phyloP scores from a whole-genome alignment of 2,888 invertebrate species.

The Chalcosyrphus nemorum region DNA sequence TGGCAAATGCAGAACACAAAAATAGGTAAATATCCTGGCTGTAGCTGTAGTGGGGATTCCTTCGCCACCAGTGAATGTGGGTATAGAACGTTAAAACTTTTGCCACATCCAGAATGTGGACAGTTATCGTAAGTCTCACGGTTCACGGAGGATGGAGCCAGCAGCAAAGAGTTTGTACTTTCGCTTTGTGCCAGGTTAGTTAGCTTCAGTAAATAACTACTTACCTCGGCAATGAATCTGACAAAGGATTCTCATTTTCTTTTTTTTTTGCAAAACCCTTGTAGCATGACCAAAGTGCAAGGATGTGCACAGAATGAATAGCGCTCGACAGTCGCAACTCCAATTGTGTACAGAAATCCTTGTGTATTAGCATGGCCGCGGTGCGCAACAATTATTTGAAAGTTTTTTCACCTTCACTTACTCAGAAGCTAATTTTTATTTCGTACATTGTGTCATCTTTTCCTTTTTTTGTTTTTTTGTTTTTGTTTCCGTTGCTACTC shows the following conservation, averaged over 20 bases:
- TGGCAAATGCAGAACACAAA: constrained; percentile 48
- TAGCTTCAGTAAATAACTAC: constrained; percentile 64
- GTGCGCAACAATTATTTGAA: constrained; percentile 66
- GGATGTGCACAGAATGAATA: constrained; percentile 14
- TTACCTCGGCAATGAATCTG: constrained; percentile 68
- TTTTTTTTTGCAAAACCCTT: constrained; percentile 59
- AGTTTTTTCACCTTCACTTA: constrained; percentile 56
- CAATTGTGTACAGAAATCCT: constrained; percentile 52
- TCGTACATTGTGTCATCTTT: constrained; percentile 28
- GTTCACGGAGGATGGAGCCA: constrained; percentile 16
- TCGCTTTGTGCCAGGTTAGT: constrained; percentile 57
- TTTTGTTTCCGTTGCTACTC: background rate
- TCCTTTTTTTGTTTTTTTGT: too few relatives aligned
- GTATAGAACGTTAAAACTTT: constrained; percentile 32
- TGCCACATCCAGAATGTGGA: constrained; percentile 56
- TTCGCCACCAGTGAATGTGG: constrained; percentile 17
- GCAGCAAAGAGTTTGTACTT: constrained; percentile 40
- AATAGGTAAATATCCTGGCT: constrained; percentile 51
- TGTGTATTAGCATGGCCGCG: constrained; percentile 44
- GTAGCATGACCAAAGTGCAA: constrained; percentile 40
- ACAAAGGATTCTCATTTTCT: constrained; percentile 47
- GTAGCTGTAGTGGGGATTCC: background rate
- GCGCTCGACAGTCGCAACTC: constrained; percentile 33
- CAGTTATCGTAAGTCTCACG: constrained; percentile 64
- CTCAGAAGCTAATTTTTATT: constrained; percentile 58